phyloP scores from a whole-genome alignment of 2,888 invertebrate genomes.

The Oscheius onirici region DNA sequence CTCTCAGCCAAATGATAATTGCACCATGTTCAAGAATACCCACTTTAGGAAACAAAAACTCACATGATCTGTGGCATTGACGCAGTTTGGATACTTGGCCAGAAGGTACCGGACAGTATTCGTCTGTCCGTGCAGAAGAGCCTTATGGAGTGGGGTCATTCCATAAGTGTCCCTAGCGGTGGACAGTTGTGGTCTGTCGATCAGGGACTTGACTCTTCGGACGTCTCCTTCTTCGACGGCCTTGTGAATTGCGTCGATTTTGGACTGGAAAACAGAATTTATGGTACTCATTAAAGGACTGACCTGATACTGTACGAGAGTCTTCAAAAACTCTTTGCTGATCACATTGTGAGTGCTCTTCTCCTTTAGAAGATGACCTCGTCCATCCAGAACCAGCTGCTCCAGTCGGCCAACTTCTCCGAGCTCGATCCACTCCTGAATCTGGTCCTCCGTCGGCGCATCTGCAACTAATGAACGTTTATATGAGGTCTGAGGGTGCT shows the following conservation, averaged over 20 bases:
- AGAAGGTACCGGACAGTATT: constrained; percentile 80
- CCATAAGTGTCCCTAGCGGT: constrained; percentile 82
- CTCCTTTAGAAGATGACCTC: constrained; percentile 58
- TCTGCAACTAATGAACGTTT: constrained; percentile 51
- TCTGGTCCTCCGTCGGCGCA: constrained; percentile 66
- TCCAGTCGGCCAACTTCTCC: constrained; percentile 64
- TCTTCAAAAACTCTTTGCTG: constrained; percentile 64
- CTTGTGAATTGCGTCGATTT: constrained; percentile 87
- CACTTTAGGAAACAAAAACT: too few species aligned
- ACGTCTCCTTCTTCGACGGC: constrained; percentile 87
- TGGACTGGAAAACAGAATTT: constrained; percentile 77
- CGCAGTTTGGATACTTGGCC: constrained; percentile 72
- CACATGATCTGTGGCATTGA: constrained; percentile 73
- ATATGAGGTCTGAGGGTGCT: not conserved
- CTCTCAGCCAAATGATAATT: too few species aligned
- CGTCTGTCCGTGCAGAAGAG: constrained; percentile 75
- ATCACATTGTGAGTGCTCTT: constrained; percentile 64
- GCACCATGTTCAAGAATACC: too few species aligned
- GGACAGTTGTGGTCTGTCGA: constrained; percentile 80
- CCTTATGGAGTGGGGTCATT: constrained; percentile 70
- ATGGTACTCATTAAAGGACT: not conserved
- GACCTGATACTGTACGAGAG: constrained; percentile 66
- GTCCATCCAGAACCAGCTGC: constrained; percentile 67
- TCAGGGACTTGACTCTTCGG: constrained; percentile 82
- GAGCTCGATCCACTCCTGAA: constrained; percentile 65